Evolutionary conservation across 2,113 vertebrate genomes (phyloP).

Genomic region (Stigmatopora nigra): DNA sequence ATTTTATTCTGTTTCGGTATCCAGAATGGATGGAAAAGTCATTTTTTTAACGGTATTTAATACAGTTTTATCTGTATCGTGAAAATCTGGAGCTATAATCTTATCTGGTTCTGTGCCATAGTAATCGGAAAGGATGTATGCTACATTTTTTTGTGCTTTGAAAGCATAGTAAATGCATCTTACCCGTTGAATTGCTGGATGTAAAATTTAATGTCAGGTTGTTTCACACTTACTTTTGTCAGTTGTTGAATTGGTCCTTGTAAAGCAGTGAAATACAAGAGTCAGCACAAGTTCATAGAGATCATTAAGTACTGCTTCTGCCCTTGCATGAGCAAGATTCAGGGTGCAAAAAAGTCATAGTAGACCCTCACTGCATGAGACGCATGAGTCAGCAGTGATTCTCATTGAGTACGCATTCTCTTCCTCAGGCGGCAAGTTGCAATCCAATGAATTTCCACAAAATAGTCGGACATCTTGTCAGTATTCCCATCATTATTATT

Average conservation of each 20-base stretch:
- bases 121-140: neutral
- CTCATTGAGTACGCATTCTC: slow-evolving; percentile 28
- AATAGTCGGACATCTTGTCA: slow-evolving; percentile 15
- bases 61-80: neutral
- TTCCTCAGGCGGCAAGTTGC: slow-evolving; percentile 31
- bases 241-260: slow-evolving; percentile 7
- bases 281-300: slow-evolving; percentile 13
- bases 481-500: slow-evolving; percentile 10
- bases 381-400: slow-evolving; percentile 34
- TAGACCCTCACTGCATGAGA: slow-evolving; percentile 30
- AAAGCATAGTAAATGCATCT: neutral
- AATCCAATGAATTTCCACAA: slow-evolving; percentile 28
- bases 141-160: slow-evolving; percentile 1
- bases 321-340: slow-evolving; percentile 16
- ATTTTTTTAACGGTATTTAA: neutral
- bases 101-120: neutral
- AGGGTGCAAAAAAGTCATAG: slow-evolving; percentile 22
- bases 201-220: neutral
- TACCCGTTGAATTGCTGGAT: neutral
- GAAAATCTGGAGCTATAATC: neutral
- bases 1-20: too few relatives aligned
- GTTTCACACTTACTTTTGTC: slow-evolving; percentile 1
- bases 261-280: neutral
- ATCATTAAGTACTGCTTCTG: slow-evolving; percentile 10
- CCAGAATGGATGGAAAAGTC: neutral